Percentiles rank a stretch among this genome's conserved stretches.
These are phyloP conservation scores for Epirrhoe tristata DNA, from an alignment of 2,888 invertebrate genomes.

Conservation along the genomic window DNA sequence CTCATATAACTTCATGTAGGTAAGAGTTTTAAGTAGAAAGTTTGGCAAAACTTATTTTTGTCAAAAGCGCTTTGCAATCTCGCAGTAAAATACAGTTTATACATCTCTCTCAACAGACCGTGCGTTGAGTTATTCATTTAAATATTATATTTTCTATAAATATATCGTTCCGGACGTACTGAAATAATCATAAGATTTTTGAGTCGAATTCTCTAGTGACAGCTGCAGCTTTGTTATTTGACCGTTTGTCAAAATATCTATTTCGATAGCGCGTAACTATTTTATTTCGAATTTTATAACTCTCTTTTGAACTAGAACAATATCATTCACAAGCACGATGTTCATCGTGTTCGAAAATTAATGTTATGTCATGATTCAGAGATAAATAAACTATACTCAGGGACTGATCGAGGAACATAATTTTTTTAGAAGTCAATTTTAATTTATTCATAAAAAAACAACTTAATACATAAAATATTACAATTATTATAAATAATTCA, in stretches of 20 bases:
- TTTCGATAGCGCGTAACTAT: slow-evolving; percentile 22
- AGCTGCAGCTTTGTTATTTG: slow-evolving; percentile 40
- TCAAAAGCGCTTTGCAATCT: too few relatives aligned
- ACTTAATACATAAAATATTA: too few relatives aligned
- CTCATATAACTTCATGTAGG: too few relatives aligned
- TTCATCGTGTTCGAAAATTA: not conserved
- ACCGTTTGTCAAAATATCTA: slow-evolving; percentile 41
- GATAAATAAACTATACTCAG: too few relatives aligned
- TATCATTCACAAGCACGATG: not conserved
- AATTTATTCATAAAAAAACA: too few relatives aligned
- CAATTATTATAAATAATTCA: too few relatives aligned
- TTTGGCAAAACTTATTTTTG: too few relatives aligned
- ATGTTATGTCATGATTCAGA: not conserved
- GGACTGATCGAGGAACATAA: too few relatives aligned
- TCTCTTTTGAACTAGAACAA: slow-evolving; percentile 2
- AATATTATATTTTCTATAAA: slow-evolving; percentile 33
- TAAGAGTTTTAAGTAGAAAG: too few relatives aligned
- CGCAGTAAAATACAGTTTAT: slow-evolving; percentile 3
- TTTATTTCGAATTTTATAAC: slow-evolving; percentile 17
- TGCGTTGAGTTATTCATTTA: slow-evolving; percentile 30
- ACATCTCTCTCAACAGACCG: slow-evolving; percentile 14
- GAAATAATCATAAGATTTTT: slow-evolving; percentile 41
- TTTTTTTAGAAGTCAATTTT: too few relatives aligned
- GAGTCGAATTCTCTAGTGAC: slow-evolving; percentile 38
- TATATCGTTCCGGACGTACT: slow-evolving; percentile 37